These are phyloP conservation scores for Pogoniulus pusillus DNA, from an alignment of 2,797 vertebrate genomes.

Conservation along the genomic window DNA sequence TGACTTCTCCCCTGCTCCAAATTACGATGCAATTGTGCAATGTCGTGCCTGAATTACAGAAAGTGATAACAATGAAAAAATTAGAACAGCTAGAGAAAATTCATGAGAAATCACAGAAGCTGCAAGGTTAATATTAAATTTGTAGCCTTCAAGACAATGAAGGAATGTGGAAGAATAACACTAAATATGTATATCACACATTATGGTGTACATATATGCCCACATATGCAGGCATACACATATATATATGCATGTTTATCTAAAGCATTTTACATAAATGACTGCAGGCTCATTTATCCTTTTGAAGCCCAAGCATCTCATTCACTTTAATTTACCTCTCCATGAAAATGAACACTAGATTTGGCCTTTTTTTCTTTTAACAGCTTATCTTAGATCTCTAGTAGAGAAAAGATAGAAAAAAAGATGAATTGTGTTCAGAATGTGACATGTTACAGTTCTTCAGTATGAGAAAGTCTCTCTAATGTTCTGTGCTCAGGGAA, in stretches of 20 bases:
- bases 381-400: background rate
- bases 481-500: background rate
- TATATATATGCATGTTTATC: background rate
- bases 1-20: conserved; percentile 51
- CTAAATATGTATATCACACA: background rate
- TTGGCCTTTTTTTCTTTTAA: background rate
- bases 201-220: background rate
- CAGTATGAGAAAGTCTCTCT: background rate
- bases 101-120: background rate
- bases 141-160: conserved; percentile 10
- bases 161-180: background rate
- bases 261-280: background rate
- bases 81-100: conserved; percentile 9
- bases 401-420: background rate
- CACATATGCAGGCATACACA: background rate
- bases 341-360: background rate
- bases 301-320: background rate
- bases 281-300: background rate
- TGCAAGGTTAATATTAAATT: conserved; percentile 28
- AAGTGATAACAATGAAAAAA: background rate
- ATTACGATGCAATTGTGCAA: conserved; percentile 11
- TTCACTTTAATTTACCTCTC: background rate
- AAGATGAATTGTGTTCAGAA: background rate
- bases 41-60: background rate
- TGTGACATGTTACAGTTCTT: background rate